Evolutionary conservation across 2,113 vertebrate species (phyloP).

Genomic region (Prochilodus magdalenae): DNA sequence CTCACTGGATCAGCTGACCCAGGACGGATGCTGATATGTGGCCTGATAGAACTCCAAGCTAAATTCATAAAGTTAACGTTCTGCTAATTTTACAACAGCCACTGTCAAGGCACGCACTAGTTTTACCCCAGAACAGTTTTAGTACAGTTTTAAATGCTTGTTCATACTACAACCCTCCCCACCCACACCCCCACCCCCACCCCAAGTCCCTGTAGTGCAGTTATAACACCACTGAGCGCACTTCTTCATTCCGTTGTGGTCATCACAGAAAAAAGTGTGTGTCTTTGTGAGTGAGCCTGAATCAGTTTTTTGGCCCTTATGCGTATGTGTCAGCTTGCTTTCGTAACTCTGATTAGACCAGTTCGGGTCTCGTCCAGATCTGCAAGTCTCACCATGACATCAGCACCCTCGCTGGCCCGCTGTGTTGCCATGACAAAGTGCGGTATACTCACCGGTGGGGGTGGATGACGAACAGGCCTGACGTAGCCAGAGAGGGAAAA

Average conservation of each 20-base stretch:
- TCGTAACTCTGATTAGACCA: slow-evolving; percentile 43
- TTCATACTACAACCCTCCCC: not conserved
- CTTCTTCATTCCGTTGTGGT: not conserved
- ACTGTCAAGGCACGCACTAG: too few species aligned
- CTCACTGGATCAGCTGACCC: too few species aligned
- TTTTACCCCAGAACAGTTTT: too few species aligned
- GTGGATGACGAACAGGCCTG: slow-evolving; percentile 1
- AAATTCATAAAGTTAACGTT: too few species aligned
- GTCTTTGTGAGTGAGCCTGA: not conserved
- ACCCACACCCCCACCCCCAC: too few species aligned
- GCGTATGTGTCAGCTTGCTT: slow-evolving; percentile 29
- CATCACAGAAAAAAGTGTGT: not conserved
- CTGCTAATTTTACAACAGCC: too few species aligned
- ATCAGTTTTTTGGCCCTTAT: not conserved
- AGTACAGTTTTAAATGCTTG: too few species aligned
- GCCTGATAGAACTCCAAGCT: too few species aligned
- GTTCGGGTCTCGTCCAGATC: slow-evolving; percentile 2
- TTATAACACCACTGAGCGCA: not conserved
- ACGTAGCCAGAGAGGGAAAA: slow-evolving; percentile 32
- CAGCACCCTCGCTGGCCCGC: not conserved
- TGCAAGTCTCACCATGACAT: slow-evolving; percentile 38
- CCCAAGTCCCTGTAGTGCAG: not conserved
- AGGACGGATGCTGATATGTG: too few species aligned
- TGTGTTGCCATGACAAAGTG: not conserved
- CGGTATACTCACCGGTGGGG: not conserved